Evolutionary conservation across 2,113 vertebrate genomes (phyloP).

Genomic region (Axis porcinus): DNA sequence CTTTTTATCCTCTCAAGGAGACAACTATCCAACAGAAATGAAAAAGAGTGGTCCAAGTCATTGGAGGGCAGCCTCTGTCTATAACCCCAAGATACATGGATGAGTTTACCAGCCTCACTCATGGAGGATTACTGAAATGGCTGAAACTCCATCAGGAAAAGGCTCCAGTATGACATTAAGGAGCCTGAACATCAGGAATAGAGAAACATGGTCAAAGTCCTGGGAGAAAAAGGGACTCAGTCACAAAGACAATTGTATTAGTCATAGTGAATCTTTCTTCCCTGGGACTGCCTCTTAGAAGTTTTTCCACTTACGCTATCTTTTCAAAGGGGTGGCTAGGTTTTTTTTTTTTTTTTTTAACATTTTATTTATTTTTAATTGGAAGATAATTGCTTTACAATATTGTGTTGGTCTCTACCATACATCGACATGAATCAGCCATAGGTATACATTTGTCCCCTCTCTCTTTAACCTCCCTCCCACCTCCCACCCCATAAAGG

Average conservation of each 20-base stretch:
- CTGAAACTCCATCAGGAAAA: background rate
- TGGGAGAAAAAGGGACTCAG: background rate
- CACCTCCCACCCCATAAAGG: background rate
- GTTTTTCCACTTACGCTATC: accelerated
- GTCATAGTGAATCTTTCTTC: background rate
- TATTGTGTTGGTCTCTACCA: background rate
- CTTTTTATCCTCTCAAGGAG: background rate
- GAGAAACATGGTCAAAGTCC: background rate
- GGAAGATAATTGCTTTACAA: background rate
- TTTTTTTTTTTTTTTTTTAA: background rate
- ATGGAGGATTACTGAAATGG: background rate
- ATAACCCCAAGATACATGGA: accelerated
- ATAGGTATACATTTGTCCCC: background rate
- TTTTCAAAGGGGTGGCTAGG: background rate
- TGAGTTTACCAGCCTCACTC: background rate
- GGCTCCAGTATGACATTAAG: background rate
- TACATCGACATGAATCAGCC: background rate
- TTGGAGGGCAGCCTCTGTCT: background rate
- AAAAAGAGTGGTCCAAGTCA: background rate
- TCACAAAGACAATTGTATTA: background rate
- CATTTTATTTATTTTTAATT: background rate
- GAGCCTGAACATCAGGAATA: background rate
- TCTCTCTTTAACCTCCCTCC: background rate
- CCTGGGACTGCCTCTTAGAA: background rate
- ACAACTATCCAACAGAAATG: background rate